phyloP scores from a whole-genome alignment of 2,888 invertebrate genomes.

The Philhelius pedissequus region DNA sequence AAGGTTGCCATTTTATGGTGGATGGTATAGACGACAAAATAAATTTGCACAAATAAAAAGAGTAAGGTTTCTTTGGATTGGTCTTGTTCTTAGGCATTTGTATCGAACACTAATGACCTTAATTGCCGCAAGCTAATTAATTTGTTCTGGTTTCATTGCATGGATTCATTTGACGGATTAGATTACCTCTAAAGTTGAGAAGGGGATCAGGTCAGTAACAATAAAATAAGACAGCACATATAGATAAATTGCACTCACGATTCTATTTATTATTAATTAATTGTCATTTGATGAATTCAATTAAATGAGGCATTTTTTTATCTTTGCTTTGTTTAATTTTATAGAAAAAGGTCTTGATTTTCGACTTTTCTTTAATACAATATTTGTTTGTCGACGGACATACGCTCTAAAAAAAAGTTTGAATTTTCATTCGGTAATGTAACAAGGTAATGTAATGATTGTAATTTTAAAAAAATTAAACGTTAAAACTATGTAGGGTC shows the following conservation, averaged over 20 bases:
- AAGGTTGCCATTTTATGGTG: not conserved
- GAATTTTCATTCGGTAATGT: too few relatives aligned
- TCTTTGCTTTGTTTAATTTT: not conserved
- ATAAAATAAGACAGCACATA: not conserved
- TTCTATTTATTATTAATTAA: not conserved
- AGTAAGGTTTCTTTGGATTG: slow-evolving; percentile 18
- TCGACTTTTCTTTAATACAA: too few relatives aligned
- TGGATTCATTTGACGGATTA: not conserved
- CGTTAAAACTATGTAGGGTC: too few relatives aligned
- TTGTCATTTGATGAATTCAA: not conserved
- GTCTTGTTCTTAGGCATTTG: not conserved
- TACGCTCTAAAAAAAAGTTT: too few relatives aligned
- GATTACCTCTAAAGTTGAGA: not conserved
- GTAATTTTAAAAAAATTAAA: too few relatives aligned
- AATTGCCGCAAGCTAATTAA: slow-evolving; percentile 17
- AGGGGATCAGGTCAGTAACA: not conserved
- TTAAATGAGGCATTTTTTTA: not conserved
- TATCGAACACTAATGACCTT: not conserved
- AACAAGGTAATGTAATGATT: too few relatives aligned
- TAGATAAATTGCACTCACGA: not conserved
- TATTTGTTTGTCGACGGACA: too few relatives aligned
- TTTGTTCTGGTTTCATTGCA: not conserved
- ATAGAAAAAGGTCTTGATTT: not conserved
- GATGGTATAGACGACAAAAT: not conserved
- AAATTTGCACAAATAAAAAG: not conserved